Percentiles rank a stretch among this genome's conserved stretches.
Evolutionary conservation across 2,888 invertebrate species (phyloP).

Genomic region (Hirtodrosophila histrioides): DNA sequence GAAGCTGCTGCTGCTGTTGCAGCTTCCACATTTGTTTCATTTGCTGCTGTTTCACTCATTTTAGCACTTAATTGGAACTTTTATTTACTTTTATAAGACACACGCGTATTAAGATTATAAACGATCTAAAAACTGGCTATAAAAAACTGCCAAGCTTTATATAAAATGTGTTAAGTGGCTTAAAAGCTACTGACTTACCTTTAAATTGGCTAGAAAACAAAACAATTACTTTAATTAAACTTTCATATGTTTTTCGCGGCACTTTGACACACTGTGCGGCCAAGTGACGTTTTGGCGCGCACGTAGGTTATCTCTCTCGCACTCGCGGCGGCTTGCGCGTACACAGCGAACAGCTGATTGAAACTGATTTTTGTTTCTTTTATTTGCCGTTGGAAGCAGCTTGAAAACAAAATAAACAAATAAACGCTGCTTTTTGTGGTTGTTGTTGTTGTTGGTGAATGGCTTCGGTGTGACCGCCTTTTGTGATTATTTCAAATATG

Average conservation of each 20-base stretch:
- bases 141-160: constrained; percentile 14
- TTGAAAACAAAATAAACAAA: constrained; percentile 46
- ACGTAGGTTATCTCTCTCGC: constrained; percentile 49
- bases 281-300: constrained; percentile 61
- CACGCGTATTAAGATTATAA: constrained; percentile 53
- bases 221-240: background rate
- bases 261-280: constrained; percentile 48
- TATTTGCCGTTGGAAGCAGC: constrained; percentile 34
- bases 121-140: constrained; percentile 42
- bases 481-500: constrained; percentile 45
- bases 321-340: constrained; percentile 32
- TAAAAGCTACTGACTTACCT: constrained; percentile 57
- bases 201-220: constrained; percentile 16
- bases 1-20: constrained; percentile 15
- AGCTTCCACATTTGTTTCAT: constrained; percentile 29
- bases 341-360: constrained; percentile 64
- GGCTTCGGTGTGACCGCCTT: constrained; percentile 39
- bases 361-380: constrained; percentile 34
- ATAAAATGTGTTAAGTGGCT: background rate
- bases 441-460: constrained; percentile 34
- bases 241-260: constrained; percentile 9
- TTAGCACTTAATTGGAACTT: constrained; percentile 51
- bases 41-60: constrained; percentile 71
- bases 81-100: constrained; percentile 34
- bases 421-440: constrained; percentile 34